Conservation (phyloP, 2,888 invertebrate genomes). For the Seira sanloemensis region DNA sequence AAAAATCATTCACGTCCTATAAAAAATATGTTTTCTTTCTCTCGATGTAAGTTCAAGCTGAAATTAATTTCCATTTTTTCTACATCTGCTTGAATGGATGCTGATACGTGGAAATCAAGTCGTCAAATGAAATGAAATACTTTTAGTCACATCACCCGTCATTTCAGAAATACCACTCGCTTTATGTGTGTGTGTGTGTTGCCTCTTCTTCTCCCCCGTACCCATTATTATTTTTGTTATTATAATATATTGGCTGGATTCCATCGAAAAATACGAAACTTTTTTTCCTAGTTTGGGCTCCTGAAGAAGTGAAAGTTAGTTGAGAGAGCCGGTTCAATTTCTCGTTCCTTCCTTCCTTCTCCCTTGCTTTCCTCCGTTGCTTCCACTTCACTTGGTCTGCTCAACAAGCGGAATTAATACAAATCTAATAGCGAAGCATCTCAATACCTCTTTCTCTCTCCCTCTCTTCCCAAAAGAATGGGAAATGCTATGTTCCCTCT, state of each 20-base stretch:
- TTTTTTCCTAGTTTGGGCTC: too few relatives aligned
- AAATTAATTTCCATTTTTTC: background rate
- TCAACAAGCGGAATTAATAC: constrained; percentile 65
- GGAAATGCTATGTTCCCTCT: too few relatives aligned
- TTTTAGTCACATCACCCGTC: too few relatives aligned
- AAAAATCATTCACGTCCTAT: background rate
- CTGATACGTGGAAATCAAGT: background rate
- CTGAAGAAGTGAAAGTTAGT: background rate
- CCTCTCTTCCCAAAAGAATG: too few relatives aligned
- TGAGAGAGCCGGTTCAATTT: constrained; percentile 10
- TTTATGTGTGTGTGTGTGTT: too few relatives aligned
- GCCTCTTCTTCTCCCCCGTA: too few relatives aligned
- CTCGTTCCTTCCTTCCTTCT: constrained; percentile 11
- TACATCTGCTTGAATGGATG: background rate
- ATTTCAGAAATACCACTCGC: too few relatives aligned
- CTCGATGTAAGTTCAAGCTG: background rate
- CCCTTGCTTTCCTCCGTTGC: constrained; percentile 2
- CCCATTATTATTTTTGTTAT: too few relatives aligned
- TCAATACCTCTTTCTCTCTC: constrained; percentile 17
- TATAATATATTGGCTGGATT: background rate
- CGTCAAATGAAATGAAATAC: too few relatives aligned
- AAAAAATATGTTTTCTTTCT: background rate
- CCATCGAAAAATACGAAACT: too few relatives aligned
- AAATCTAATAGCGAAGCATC: constrained; percentile 58
- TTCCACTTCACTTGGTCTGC: constrained; percentile 52